These are phyloP conservation scores for Porites lobata DNA, from an alignment of 92 coral and sea anemone genomes.

Conservation along the genomic window DNA sequence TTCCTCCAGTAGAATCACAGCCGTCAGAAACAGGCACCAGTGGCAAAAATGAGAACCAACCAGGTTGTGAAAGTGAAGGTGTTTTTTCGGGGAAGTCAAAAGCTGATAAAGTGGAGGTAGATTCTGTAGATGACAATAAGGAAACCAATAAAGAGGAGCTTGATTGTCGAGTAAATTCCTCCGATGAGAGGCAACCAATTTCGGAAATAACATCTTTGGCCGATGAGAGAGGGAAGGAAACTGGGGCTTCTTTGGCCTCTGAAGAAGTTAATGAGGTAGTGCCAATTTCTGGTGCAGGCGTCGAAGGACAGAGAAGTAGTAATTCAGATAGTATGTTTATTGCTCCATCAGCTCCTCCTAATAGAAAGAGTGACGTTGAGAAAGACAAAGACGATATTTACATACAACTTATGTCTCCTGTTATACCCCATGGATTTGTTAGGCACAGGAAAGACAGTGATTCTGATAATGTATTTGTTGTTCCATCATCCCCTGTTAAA, in stretches of 20 bases:
- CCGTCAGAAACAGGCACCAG: not conserved
- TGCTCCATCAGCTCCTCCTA: not conserved
- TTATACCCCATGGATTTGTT: not conserved
- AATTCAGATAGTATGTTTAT: not conserved
- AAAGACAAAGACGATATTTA: not conserved
- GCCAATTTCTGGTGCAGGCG: not conserved
- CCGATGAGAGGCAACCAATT: not conserved
- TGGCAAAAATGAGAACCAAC: not conserved
- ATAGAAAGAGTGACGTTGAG: not conserved
- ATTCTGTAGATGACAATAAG: not conserved
- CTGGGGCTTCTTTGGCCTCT: not conserved
- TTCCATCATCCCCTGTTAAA: not conserved
- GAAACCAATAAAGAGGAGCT: not conserved
- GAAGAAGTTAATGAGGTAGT: not conserved
- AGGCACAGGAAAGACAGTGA: not conserved
- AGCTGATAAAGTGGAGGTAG: not conserved
- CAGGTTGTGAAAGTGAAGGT: not conserved
- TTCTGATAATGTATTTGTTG: too few species aligned
- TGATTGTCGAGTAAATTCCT: not conserved
- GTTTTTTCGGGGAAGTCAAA: not conserved
- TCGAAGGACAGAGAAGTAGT: not conserved
- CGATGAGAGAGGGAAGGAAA: not conserved
- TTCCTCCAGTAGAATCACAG: not conserved
- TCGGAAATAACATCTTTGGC: not conserved
- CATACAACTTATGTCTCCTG: conserved; percentile 13